Base-by-base conservation (phyloP, 1,140 invertebrate genomes). In the Drosophila hydei region DNA sequence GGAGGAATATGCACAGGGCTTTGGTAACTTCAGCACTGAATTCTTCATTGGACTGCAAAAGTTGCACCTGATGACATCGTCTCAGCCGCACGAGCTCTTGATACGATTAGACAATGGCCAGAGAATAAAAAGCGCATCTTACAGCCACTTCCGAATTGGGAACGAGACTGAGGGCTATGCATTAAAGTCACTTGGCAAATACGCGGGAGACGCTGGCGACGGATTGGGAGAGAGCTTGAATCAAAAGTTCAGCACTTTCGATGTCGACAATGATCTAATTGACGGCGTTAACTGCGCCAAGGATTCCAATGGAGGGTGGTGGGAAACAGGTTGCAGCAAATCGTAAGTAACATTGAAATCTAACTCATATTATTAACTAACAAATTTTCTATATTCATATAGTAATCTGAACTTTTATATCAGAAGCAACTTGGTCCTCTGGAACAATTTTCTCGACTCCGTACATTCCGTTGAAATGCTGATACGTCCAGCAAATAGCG, bases 11-110 rank as follows among this genome's bases (percentile, higher is more conserved):
- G 19, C 23, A 0, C 0, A 33, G 0, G 64, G 64, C 1, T 67
- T 67, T 18, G 55, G 64, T n/a, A 9, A 60, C 0, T 21, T 42
- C 16, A 0, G 30, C 1, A 4, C 16, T 0, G 64, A 67, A 3
- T 60, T 67, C 36, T 67, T 67, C 33, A 23, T 60, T 12, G 64
- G 64, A 42, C 18, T 67, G 18, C 12, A 30, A 0, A 30, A 51
- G 9, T 7, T 68, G 5, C 18, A 61, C n/a, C 11, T 36, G 6
- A 51, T 68, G 25, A 61, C 55, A 30, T 18, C 21, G 0, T 38
- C 42, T 2, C 25, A 60, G 6, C 38, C 45, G 7, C 47, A 61
- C 12, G 14, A 68, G 8, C 56, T 68, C 3, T 16, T 60, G 14
- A 43, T 68, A 25, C 47, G 25, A 9, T 19, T 68, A 14, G 2